A percentile compares a stretch with the other conserved stretches of the same genome.
phyloP scores from a whole-genome alignment of 2,113 vertebrate species.

The Himantopus leucocephalus region DNA sequence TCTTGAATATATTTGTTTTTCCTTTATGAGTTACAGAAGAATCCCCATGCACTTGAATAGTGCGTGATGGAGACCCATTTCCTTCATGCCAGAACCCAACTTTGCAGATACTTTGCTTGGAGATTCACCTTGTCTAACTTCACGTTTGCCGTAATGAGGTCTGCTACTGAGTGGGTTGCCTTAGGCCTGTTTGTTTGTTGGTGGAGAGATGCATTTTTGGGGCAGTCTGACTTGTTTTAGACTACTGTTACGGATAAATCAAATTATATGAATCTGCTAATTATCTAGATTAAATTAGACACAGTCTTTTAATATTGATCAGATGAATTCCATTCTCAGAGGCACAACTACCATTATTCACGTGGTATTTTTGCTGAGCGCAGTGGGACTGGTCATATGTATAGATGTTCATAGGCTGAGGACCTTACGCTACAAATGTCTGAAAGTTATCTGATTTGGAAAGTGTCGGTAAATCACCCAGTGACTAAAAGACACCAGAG shows the following conservation, averaged over 20 bases:
- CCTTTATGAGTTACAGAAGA: neutral
- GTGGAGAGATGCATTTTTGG: neutral
- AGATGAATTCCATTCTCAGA: neutral
- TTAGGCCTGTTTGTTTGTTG: neutral
- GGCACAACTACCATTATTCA: neutral
- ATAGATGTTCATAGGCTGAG: neutral
- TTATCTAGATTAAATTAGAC: conserved; percentile 26
- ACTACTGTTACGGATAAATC: neutral
- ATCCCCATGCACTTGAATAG: neutral
- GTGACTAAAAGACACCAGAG: neutral
- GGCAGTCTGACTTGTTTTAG: neutral
- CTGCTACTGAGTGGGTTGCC: neutral
- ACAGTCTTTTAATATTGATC: neutral
- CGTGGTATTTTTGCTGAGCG: neutral
- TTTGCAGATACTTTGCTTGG: neutral
- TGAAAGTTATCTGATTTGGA: neutral
- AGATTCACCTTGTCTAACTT: neutral
- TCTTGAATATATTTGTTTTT: neutral
- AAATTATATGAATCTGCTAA: conserved; percentile 36
- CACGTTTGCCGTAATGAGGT: neutral
- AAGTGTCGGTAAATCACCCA: neutral
- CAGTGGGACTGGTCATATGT: neutral
- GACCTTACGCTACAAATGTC: neutral
- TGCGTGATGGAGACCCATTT: neutral
- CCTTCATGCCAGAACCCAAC: neutral